Conservation (phyloP, 35 echinoderm and acorn worm species). For the Heliocidaris erythrogramma region DNA sequence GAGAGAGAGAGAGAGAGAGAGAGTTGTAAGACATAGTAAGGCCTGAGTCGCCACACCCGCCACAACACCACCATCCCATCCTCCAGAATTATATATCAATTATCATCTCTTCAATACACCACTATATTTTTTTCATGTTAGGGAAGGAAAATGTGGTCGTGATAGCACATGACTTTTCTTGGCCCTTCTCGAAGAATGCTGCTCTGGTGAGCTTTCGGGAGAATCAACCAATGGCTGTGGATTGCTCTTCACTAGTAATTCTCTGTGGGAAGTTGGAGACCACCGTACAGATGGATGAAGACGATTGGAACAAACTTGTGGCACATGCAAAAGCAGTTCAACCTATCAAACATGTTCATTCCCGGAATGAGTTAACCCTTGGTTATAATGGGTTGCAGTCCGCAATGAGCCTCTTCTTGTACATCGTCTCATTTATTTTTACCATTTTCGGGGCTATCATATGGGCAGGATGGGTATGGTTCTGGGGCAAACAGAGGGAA, state of each 20-base stretch:
- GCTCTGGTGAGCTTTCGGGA: neutral
- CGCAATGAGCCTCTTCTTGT: no score
- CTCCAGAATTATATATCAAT: no score
- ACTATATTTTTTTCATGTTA: neutral
- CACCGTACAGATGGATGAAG: neutral
- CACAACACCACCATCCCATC: no score
- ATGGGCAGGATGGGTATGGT: no score
- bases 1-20: no score
- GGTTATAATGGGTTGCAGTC: no score
- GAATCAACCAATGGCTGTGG: neutral
- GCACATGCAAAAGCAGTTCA: neutral
- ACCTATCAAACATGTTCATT: neutral
- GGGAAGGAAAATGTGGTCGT: neutral
- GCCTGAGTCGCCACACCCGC: no score
- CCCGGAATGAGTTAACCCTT: no score
- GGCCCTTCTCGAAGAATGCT: neutral
- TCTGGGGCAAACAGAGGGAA: no score
- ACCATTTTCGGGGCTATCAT: no score
- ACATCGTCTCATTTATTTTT: no score
- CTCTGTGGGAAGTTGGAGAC: neutral
- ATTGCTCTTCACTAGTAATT: neutral
- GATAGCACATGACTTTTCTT: neutral
- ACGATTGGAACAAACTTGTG: neutral
- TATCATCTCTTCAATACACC: neutral
- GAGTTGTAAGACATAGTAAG: no score